A percentile compares a stretch with the other conserved stretches of the same genome.
Evolutionary conservation across 2,888 invertebrate species (phyloP).

Genomic region (Aethes cnicana): DNA sequence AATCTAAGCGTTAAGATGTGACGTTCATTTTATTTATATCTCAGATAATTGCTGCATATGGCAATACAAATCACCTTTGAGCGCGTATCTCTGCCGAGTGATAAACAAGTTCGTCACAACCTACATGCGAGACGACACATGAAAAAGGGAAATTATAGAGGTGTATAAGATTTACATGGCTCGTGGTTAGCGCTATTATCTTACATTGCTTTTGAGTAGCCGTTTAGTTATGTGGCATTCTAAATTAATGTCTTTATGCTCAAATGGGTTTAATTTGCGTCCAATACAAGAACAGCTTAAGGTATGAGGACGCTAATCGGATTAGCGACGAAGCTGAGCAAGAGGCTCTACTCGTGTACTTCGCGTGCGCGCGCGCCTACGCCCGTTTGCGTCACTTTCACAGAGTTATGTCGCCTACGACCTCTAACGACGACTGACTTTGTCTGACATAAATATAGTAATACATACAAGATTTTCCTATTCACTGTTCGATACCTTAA

Average conservation of each 20-base stretch:
- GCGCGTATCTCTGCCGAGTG: constrained; percentile 30
- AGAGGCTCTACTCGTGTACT: constrained; percentile 39
- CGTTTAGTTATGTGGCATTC: constrained; percentile 21
- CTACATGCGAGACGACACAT: constrained; percentile 3
- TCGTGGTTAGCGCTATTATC: constrained; percentile 15
- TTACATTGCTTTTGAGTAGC: constrained; percentile 21
- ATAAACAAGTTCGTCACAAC: constrained; percentile 31
- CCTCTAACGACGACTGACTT: constrained; percentile 46
- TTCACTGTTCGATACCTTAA: constrained; percentile 10
- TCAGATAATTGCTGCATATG: constrained; percentile 30
- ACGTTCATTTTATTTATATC: constrained; percentile 24
- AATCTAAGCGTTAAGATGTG: constrained; percentile 23
- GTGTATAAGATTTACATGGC: constrained; percentile 4
- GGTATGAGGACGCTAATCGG: constrained; percentile 58
- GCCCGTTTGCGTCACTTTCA: constrained; percentile 67
- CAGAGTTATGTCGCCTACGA: constrained; percentile 63
- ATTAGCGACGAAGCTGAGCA: constrained; percentile 56
- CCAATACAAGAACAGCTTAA: constrained; percentile 39
- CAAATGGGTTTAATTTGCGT: constrained; percentile 49
- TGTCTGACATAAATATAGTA: constrained; percentile 60
- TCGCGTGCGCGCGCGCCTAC: constrained; percentile 60
- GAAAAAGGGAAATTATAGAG: constrained; percentile 17
- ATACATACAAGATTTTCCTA: constrained; percentile 44
- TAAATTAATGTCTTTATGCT: constrained; percentile 45
- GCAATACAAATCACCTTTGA: constrained; percentile 32